Percentiles rank a stretch among this genome's conserved stretches.
Conservation (phyloP, 2,797 vertebrate genomes). For the Triplophysa bombifrons region DNA sequence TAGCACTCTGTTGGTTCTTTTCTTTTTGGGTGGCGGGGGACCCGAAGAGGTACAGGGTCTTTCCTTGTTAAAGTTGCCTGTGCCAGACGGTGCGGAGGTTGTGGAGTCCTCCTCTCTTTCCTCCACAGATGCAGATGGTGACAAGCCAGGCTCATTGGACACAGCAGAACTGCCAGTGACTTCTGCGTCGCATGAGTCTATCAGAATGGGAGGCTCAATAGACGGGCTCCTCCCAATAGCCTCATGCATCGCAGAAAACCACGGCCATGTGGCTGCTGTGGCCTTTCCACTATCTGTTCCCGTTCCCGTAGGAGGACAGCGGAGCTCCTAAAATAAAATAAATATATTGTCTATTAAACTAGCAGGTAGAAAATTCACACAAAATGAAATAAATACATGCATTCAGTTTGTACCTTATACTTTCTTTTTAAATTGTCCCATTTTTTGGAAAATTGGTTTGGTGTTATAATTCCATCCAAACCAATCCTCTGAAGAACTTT, state of each 20-base stretch:
- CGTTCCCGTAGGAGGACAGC: no score
- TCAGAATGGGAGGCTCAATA: no score
- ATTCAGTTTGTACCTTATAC: no score
- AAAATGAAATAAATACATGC: no score
- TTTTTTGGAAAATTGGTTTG: background rate
- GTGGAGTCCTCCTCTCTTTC: background rate
- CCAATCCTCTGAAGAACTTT: background rate
- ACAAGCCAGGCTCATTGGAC: background rate
- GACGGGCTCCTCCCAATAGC: background rate
- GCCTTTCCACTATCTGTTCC: background rate
- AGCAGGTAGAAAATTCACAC: no score
- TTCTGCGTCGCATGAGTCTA: no score
- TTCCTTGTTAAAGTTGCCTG: no score
- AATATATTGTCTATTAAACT: no score
- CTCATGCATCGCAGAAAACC: background rate
- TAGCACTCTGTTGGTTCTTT: background rate
- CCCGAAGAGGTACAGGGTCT: background rate
- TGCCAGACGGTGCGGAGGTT: no score
- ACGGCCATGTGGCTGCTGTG: background rate
- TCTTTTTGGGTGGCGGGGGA: background rate
- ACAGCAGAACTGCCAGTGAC: no score
- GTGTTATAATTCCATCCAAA: background rate
- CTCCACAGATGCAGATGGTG: constrained; percentile 13
- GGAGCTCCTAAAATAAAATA: no score
- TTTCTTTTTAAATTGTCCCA: no score